Evolutionary conservation across 2,888 invertebrate species (phyloP).

Genomic region (Ephialtes manifestator): DNA sequence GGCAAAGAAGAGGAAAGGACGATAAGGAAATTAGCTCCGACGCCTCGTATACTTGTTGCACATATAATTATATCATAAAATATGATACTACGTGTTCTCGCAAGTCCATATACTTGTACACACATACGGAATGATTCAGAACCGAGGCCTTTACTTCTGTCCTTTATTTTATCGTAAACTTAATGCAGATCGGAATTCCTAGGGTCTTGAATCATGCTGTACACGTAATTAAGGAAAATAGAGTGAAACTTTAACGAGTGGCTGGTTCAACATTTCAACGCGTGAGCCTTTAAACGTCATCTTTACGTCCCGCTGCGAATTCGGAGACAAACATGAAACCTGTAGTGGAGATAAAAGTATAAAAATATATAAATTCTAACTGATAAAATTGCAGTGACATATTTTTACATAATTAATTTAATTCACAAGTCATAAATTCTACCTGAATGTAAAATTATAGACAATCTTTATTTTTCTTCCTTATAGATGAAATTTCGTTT

Average conservation of each 20-base stretch:
- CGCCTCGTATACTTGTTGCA: constrained; percentile 14
- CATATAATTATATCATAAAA: constrained; percentile 44
- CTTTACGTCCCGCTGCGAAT: constrained; percentile 47
- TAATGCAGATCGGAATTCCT: constrained; percentile 3
- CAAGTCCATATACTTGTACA: background rate
- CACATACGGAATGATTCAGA: constrained; percentile 7
- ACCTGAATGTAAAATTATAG: too few species aligned
- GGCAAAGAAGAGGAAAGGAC: constrained; percentile 34
- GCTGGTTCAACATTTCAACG: constrained; percentile 31
- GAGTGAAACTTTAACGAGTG: constrained; percentile 52
- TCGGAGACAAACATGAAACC: constrained; percentile 41
- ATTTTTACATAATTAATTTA: background rate
- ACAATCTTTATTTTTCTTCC: too few species aligned
- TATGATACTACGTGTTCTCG: constrained; percentile 28
- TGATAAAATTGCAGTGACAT: background rate
- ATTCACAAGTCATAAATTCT: too few species aligned
- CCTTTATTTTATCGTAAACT: constrained; percentile 18
- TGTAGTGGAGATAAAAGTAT: background rate
- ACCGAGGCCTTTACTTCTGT: background rate
- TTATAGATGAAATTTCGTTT: too few species aligned
- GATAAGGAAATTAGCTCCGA: constrained; percentile 25
- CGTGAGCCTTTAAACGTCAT: constrained; percentile 28
- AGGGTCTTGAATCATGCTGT: constrained; percentile 20
- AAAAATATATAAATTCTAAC: background rate
- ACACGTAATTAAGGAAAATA: constrained; percentile 24